Evolutionary conservation across 1,140 invertebrate genomes (phyloP).

Genomic region (Habropoda laboriosa): DNA sequence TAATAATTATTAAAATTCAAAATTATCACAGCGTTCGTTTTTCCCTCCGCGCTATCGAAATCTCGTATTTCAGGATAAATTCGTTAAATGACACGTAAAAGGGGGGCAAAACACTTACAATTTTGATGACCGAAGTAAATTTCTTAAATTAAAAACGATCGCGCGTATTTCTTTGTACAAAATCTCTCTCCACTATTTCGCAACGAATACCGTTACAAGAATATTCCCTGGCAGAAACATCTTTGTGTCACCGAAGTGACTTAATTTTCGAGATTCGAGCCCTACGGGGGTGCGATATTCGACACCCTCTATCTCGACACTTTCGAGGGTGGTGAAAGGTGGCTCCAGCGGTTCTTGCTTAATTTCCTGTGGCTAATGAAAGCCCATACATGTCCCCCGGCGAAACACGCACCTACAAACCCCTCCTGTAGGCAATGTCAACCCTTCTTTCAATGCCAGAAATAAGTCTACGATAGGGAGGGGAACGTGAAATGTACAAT

Average conservation of each 20-base stretch:
- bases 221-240: conserved; percentile 1
- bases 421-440: conserved; percentile 7
- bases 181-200: no score
- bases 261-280: conserved; percentile 59
- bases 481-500: neutral
- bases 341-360: conserved; percentile 61
- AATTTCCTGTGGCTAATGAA: conserved; percentile 74
- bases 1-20: no score
- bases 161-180: no score
- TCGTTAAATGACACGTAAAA: no score
- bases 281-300: conserved; percentile 42
- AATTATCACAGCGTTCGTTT: no score
- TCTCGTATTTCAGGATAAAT: no score
- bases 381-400: conserved; percentile 60
- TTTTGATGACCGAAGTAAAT: no score
- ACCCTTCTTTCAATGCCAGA: conserved; percentile 20
- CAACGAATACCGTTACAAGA: conserved; percentile 28
- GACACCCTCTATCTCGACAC: conserved; percentile 57
- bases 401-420: conserved; percentile 49
- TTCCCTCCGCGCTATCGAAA: no score
- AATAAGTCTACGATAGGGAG: conserved; percentile 8
- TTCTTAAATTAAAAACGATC: no score
- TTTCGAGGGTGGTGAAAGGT: conserved; percentile 32
- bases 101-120: no score
- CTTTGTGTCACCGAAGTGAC: conserved; percentile 40